Base-by-base conservation (phyloP, 2,888 invertebrate genomes). In the Erebia ligea region DNA sequence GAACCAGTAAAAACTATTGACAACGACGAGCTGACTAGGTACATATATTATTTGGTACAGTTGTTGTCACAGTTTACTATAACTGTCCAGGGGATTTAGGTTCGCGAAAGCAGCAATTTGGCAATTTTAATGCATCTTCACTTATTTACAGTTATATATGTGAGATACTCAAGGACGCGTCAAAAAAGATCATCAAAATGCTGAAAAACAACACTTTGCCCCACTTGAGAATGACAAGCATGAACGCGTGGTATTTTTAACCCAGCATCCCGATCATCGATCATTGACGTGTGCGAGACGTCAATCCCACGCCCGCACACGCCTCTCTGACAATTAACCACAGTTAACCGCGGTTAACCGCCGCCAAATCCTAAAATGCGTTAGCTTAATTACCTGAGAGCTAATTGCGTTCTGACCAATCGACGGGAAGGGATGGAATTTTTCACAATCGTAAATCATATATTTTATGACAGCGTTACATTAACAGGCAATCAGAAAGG, bases 201-300 rank as follows among this genome's bases (percentile, higher is more conserved):
- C 25, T 13, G 45, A 61, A 45, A 17, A 61, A 42, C n/a, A 17
- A 40, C 1, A 1, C 13, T 58, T 17, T 48, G 25, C 40, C 64
- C 21, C 67, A 61, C 64, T 72, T 67, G 56, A 13, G 58, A 70
- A 61, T 70, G 70, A 70, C 70, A 66, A 9, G 70, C 73, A 56
- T 72, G 66, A 65, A 68, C 58, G 70, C 50, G 62, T 52, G 68
- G 57, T 71, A 73, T 71, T 67, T 73, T 70, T 70, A 19, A 21
- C 19, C 11, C 66, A 21, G 42, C 21, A 11, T 21, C 65, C 65
- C 19, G 42, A 64, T 13, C 66, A 66, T 66, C 66, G 40, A 66
- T 66, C 66, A 66, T 56, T 21, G 66, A 42, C 56, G 45, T 34
- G 40, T 19, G 42, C 45, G 61, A 8, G 45, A 21, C 45, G 56